Evolutionary conservation across 1,140 invertebrate species (phyloP).

Genomic region (Pogonomyrmex barbatus): DNA sequence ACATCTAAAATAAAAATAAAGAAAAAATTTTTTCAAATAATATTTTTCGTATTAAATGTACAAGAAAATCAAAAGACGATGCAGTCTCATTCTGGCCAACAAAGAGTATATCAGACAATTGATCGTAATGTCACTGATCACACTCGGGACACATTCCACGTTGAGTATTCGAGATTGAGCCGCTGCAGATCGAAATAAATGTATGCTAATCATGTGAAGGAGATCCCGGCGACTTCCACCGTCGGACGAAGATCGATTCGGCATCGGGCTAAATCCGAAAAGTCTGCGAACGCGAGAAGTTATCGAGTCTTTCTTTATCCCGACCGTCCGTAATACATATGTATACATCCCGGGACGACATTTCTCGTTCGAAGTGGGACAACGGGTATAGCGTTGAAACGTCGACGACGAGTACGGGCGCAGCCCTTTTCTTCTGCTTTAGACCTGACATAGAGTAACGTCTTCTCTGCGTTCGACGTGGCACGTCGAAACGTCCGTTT

Average conservation of each 20-base stretch:
- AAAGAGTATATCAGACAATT: background rate
- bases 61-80: background rate
- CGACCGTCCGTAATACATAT: conserved; percentile 49
- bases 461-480: conserved; percentile 53
- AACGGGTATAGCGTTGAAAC: background rate
- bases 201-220: conserved; percentile 36
- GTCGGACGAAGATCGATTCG: conserved; percentile 26
- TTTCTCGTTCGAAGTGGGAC: conserved; percentile 52
- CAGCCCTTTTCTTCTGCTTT: conserved; percentile 43
- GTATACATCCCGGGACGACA: conserved; percentile 41
- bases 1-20: background rate
- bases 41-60: background rate
- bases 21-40: too few species aligned
- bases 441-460: conserved; percentile 64
- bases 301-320: conserved; percentile 41
- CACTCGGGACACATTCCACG: background rate
- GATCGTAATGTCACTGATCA: background rate
- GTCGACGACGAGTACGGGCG: conserved; percentile 29
- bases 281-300: background rate
- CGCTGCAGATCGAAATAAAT: conserved; percentile 23
- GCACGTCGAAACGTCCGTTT: conserved; percentile 57
- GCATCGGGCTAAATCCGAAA: conserved; percentile 26
- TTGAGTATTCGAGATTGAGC: background rate
- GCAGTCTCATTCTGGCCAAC: background rate
- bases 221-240: background rate